phyloP scores from a whole-genome alignment of 2,113 vertebrate species.

The Cinclus cinclus region DNA sequence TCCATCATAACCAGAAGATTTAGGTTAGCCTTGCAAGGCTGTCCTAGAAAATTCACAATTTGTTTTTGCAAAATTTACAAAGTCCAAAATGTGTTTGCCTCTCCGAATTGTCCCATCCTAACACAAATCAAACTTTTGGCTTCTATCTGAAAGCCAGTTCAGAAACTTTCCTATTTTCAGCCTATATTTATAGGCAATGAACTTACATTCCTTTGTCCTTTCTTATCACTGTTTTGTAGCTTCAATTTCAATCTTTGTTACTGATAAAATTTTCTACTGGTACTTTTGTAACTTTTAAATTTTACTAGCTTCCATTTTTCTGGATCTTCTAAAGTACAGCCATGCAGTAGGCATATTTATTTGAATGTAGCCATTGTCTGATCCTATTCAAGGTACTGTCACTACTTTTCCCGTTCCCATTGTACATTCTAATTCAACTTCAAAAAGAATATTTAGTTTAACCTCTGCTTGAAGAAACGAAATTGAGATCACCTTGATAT shows the following conservation, averaged over 20 bases:
- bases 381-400: background rate
- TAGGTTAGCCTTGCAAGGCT: background rate
- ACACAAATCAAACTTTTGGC: background rate
- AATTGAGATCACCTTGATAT: slow-evolving; percentile 8
- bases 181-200: background rate
- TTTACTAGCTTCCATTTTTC: background rate
- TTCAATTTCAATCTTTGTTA: background rate
- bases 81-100: background rate
- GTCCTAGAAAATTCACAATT: background rate
- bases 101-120: background rate
- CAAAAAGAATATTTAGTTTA: slow-evolving; percentile 57
- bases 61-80: background rate
- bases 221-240: background rate
- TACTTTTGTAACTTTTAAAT: background rate
- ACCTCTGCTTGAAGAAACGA: slow-evolving; percentile 36
- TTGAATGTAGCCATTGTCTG: background rate
- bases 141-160: background rate
- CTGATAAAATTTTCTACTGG: background rate
- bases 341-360: background rate
- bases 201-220: background rate
- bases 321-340: background rate
- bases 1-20: background rate
- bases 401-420: background rate
- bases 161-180: background rate
- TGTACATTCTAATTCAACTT: slow-evolving; percentile 42